Conservation (phyloP, 2,888 invertebrate genomes). For the Lysandra coridon region DNA sequence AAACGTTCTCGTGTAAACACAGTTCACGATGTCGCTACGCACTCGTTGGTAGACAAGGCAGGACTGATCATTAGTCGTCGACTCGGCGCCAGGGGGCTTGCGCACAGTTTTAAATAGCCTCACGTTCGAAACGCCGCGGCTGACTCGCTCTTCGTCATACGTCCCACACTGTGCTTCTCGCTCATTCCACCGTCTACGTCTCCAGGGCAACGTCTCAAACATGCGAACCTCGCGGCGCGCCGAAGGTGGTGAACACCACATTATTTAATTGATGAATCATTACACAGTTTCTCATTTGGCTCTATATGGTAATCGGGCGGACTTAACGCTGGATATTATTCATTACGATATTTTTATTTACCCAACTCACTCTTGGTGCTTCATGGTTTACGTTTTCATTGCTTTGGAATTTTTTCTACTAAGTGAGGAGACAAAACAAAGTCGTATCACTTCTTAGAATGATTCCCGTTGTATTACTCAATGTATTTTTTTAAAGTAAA, state of each 20-base stretch:
- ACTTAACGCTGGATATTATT: conserved; percentile 51
- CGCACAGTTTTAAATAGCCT: conserved; percentile 81
- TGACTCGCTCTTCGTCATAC: conserved; percentile 67
- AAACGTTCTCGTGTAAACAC: conserved; percentile 73
- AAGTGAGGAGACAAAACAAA: background rate
- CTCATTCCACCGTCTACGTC: conserved; percentile 66
- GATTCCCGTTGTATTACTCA: background rate
- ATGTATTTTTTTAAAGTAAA: background rate
- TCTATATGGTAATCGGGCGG: conserved; percentile 59
- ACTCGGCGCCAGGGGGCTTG: conserved; percentile 79
- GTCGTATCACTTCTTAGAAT: background rate
- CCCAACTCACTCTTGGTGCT: conserved; percentile 48
- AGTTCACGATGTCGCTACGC: conserved; percentile 65
- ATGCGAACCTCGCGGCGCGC: conserved; percentile 38
- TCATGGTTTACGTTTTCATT: background rate
- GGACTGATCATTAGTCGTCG: conserved; percentile 78
- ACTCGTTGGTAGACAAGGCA: conserved; percentile 72
- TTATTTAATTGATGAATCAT: conserved; percentile 72
- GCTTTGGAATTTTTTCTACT: background rate
- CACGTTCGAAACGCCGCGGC: conserved; percentile 65
- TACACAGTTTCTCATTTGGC: conserved; percentile 61
- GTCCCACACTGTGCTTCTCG: conserved; percentile 78
- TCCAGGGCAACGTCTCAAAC: conserved; percentile 40
- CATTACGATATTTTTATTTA: conserved; percentile 55
- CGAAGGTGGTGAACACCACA: conserved; percentile 51